Evolutionary conservation across 2,113 vertebrate genomes (phyloP).

Genomic region (Osmerus eperlanus): DNA sequence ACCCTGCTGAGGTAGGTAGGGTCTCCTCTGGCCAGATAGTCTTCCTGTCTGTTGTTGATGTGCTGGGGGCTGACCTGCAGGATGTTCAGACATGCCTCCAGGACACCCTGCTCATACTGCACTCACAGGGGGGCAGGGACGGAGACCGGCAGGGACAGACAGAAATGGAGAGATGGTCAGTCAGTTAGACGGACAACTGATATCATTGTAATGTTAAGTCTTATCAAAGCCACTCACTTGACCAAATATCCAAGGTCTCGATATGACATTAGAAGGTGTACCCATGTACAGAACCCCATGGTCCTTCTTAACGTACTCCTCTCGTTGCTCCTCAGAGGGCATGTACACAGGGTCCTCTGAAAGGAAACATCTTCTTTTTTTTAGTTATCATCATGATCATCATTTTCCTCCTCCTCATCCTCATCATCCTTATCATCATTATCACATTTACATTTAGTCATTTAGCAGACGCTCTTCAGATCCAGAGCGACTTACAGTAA

Average conservation of each 20-base stretch:
- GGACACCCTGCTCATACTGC: constrained; percentile 58
- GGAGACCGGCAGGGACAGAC: background rate
- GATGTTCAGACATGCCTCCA: constrained; percentile 58
- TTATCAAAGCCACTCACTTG: constrained; percentile 41
- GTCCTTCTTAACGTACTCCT: constrained; percentile 63
- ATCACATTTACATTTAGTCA: background rate
- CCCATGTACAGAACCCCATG: constrained; percentile 57
- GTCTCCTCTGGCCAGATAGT: constrained; percentile 45
- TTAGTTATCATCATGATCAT: background rate
- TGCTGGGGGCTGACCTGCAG: constrained; percentile 57
- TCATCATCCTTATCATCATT: background rate
- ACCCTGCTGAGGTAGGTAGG: constrained; percentile 61
- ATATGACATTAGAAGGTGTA: constrained; percentile 30
- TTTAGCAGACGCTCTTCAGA: too few relatives aligned
- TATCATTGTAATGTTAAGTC: too few relatives aligned
- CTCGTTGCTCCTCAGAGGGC: constrained; percentile 29
- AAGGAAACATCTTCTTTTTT: constrained; percentile 1
- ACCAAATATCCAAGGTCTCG: constrained; percentile 56
- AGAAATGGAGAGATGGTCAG: too few relatives aligned
- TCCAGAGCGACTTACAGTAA: too few relatives aligned
- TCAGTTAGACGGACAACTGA: too few relatives aligned
- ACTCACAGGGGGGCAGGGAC: background rate
- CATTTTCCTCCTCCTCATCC: background rate
- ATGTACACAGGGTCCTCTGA: constrained; percentile 63
- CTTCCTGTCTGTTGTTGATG: constrained; percentile 26